phyloP scores from a whole-genome alignment of 2,888 invertebrate genomes.

The Agrypnus murinus region DNA sequence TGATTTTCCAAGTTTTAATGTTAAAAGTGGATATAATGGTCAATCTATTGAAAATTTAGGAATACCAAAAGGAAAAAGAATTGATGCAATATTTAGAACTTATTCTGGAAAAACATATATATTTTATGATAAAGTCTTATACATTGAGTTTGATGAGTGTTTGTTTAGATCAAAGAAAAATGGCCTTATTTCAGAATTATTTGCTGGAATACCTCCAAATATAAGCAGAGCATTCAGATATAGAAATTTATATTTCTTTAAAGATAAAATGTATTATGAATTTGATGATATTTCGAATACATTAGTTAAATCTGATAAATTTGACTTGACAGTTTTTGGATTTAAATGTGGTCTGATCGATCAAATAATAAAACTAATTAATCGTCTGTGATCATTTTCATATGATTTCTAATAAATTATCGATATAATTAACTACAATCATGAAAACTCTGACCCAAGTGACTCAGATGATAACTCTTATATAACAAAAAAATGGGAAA shows the following conservation, averaged over 20 bases:
- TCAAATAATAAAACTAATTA: constrained; percentile 14
- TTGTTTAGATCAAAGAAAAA: no score
- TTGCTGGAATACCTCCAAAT: no score
- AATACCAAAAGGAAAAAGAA: no score
- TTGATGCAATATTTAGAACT: constrained; percentile 33
- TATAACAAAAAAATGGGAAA: no score
- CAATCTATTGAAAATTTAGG: constrained; percentile 20
- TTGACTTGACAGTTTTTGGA: constrained; percentile 15
- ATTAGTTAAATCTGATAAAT: constrained; percentile 17
- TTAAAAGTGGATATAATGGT: constrained; percentile 27
- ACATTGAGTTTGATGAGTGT: constrained; percentile 37
- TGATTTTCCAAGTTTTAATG: constrained; percentile 21
- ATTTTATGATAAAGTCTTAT: constrained; percentile 43
- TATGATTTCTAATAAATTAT: constrained; percentile 12
- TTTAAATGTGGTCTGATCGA: constrained; percentile 17
- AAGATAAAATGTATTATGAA: constrained; percentile 2
- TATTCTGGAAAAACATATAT: constrained; percentile 45
- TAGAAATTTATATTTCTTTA: no score
- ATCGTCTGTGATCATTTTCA: constrained; percentile 9
- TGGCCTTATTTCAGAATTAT: no score
- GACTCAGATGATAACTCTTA: no score
- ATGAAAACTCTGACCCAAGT: no score
- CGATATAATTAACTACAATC: constrained; percentile 11
- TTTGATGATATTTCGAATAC: constrained; percentile 13
- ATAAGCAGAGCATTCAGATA: no score